Percentiles rank a stretch among this genome's conserved stretches.
These are phyloP conservation scores for Drosophila malerkotliana DNA, from an alignment of 1,140 invertebrate genomes.

Conservation along the genomic window DNA sequence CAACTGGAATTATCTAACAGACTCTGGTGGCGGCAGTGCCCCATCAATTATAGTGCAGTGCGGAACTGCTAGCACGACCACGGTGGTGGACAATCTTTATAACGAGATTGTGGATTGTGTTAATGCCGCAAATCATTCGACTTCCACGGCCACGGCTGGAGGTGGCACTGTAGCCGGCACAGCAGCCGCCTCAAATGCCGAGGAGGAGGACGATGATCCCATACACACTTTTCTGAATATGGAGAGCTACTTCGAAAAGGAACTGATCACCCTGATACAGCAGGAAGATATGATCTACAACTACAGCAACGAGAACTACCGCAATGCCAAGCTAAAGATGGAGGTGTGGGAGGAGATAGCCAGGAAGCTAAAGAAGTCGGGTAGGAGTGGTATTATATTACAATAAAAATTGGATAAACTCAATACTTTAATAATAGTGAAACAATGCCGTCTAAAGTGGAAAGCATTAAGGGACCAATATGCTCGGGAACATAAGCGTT, in stretches of 20 bases:
- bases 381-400: conserved; percentile 22
- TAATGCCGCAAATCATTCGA: conserved; percentile 40
- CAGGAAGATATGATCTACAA: conserved; percentile 79
- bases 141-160: conserved; percentile 13
- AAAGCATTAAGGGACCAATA: conserved; percentile 81
- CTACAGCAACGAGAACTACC: conserved; percentile 76
- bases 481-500: conserved; percentile 78
- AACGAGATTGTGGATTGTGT: conserved; percentile 74
- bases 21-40: conserved; percentile 42
- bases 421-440: conserved; percentile 36
- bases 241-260: conserved; percentile 80
- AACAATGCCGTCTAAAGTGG: conserved; percentile 80
- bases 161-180: conserved; percentile 22
- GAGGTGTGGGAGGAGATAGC: conserved; percentile 80
- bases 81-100: conserved; percentile 64
- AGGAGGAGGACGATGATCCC: conserved; percentile 80
- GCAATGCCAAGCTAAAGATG: conserved; percentile 74
- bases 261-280: conserved; percentile 72
- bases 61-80: conserved; percentile 39
- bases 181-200: conserved; percentile 37
- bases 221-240: conserved; percentile 80
- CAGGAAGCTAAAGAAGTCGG: conserved; percentile 73
- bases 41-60: conserved; percentile 52
- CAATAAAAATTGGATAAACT: not conserved
- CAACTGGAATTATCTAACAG: conserved; percentile 76